Percentiles rank a stretch among this genome's conserved stretches.
These are phyloP conservation scores for Entosphenus tridentatus DNA, from an alignment of 2,113 vertebrate genomes.

Conservation along the genomic window DNA sequence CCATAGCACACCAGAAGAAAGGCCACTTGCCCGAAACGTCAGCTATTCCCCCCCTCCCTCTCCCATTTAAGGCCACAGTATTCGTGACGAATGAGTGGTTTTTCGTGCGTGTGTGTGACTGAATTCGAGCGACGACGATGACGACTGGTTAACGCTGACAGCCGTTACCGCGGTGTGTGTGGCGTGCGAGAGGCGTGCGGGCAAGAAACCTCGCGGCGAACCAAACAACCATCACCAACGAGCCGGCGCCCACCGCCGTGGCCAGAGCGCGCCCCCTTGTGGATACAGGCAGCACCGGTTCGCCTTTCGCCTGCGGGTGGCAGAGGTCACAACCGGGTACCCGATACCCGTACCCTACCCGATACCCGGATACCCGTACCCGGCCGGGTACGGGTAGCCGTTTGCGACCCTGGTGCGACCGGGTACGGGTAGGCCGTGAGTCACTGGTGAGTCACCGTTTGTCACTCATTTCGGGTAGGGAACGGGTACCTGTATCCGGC, in stretches of 20 bases:
- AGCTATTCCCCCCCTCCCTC: too few species aligned
- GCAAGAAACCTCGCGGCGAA: too few species aligned
- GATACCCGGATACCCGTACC: neutral
- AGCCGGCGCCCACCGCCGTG: neutral
- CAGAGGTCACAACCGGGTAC: neutral
- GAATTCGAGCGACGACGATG: too few species aligned
- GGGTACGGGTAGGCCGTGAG: neutral
- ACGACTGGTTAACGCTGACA: too few species aligned
- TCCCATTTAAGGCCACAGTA: too few species aligned
- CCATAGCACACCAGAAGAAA: too few species aligned
- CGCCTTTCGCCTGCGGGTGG: neutral
- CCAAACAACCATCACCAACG: neutral
- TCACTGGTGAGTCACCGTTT: neutral
- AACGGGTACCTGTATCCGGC: neutral
- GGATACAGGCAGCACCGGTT: neutral
- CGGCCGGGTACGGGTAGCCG: neutral
- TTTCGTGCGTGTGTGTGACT: too few species aligned
- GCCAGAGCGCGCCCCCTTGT: neutral
- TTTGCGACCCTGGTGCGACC: too few species aligned
- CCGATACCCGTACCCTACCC: neutral
- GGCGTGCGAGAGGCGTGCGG: too few species aligned
- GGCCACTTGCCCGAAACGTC: too few species aligned
- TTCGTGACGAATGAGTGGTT: too few species aligned
- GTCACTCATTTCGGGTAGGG: neutral
- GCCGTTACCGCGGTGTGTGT: too few species aligned